Percentiles rank a stretch among this genome's conserved stretches.
phyloP scores from a whole-genome alignment of 2,888 invertebrate species.

The Empis livida region DNA sequence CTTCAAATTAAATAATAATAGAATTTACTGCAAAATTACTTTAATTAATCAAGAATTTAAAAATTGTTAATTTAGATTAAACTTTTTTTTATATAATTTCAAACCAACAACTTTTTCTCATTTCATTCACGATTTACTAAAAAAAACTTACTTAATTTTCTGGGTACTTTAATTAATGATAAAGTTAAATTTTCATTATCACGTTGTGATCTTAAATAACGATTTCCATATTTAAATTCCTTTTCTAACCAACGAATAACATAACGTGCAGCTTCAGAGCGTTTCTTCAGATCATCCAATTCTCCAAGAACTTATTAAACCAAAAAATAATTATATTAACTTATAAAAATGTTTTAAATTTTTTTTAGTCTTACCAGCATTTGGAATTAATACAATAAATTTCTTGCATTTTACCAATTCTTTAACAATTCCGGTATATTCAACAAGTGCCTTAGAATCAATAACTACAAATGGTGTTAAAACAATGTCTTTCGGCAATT shows the following conservation, averaged over 20 bases:
- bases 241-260: constrained; percentile 88
- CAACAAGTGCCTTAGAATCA: constrained; percentile 67
- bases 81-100: too few relatives aligned
- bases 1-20: too few relatives aligned
- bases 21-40: too few relatives aligned
- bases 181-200: constrained; percentile 65
- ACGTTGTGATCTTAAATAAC: constrained; percentile 76
- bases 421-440: constrained; percentile 64
- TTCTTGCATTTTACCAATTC: constrained; percentile 69
- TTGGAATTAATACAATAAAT: constrained; percentile 79
- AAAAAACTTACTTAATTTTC: constrained; percentile 56
- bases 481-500: constrained; percentile 31
- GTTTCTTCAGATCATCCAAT: constrained; percentile 77
- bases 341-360: not conserved
- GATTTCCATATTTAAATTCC: constrained; percentile 74
- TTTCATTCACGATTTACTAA: too few relatives aligned
- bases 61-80: too few relatives aligned
- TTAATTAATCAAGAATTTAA: too few relatives aligned
- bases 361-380: constrained; percentile 52
- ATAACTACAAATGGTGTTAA: constrained; percentile 81
- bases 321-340: not conserved
- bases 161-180: constrained; percentile 60
- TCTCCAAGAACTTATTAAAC: constrained; percentile 61
- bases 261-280: constrained; percentile 71
- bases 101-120: too few relatives aligned